These are phyloP conservation scores for Microctenopoma stevenorrisi DNA, from an alignment of 2,797 vertebrate species.

Conservation along the genomic window DNA sequence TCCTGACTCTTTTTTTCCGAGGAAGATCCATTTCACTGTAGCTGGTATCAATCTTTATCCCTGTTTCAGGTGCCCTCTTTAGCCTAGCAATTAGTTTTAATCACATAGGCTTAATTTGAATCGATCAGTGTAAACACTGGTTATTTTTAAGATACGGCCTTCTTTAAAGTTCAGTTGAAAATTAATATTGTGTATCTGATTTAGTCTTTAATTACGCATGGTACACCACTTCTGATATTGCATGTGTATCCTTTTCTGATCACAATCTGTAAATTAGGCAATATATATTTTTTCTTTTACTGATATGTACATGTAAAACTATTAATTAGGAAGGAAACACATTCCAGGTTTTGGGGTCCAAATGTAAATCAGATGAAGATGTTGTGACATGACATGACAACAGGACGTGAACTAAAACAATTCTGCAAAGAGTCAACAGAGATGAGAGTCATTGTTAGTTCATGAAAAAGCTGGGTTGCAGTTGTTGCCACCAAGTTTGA, in stretches of 20 bases:
- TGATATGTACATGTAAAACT: too few species aligned
- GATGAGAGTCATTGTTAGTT: too few species aligned
- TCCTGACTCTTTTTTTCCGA: conserved; percentile 55
- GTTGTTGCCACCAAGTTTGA: too few species aligned
- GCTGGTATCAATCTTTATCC: conserved; percentile 70
- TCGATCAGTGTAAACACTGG: conserved; percentile 55
- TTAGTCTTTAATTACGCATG: background rate
- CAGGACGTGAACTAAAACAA: too few species aligned
- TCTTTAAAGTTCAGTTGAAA: conserved; percentile 1
- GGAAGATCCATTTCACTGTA: conserved; percentile 53
- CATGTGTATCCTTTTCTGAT: background rate
- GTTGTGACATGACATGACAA: too few species aligned
- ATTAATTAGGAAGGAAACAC: too few species aligned
- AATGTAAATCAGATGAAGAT: too few species aligned
- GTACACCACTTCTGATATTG: background rate
- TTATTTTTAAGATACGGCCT: conserved; percentile 8
- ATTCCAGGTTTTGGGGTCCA: too few species aligned
- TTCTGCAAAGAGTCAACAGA: too few species aligned
- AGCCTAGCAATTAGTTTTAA: conserved; percentile 74
- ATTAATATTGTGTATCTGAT: background rate
- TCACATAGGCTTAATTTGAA: conserved; percentile 64
- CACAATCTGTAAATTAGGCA: background rate
- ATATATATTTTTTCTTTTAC: too few species aligned
- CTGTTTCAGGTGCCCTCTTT: conserved; percentile 59
- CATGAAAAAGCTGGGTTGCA: too few species aligned